Base-by-base conservation (phyloP, 2,797 vertebrate species). In the Microhierax caerulescens region DNA sequence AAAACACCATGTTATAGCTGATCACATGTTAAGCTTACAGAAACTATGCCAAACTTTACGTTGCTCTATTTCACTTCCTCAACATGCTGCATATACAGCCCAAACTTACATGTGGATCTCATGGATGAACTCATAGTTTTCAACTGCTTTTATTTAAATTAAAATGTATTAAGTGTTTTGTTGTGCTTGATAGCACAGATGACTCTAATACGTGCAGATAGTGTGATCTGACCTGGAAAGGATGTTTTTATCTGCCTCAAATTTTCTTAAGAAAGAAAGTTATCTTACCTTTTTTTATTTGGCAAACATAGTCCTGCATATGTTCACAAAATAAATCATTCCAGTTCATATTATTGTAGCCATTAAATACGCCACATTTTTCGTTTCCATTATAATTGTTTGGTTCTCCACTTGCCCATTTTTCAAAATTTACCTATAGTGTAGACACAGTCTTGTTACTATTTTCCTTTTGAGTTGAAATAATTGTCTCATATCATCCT, bases 331-430 rank as follows among this genome's bases (percentile, higher is more conserved):
- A 98, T 24, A 98, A 97, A 90, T 99, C 99, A 23, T 99, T 99
- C 99, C 99, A 99, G 19, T 81, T 87, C 91, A 96, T 97, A 10
- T 94, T 68, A 23, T 95, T 97, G 39, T 97, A 97, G 13, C 95
- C 70, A 32, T 89, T 83, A 72, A 98, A 68, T 86, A 99, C 99
- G 0, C 88, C 98, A 94, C 99, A 99, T 78, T 98, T 98, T 96
- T 99, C 99, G 13, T 96, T 95, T 28, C 99, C 98, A 45, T 99
- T 98, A 86, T 99, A 97, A 97, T 99, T 99, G 97, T 99, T 99
- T 53, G 99, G 99, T 95, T 99, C 99, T 37, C 99, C 99, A 54
- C 48, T 98, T 69, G 83, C 96, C 99, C 99, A 99, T 63, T 98
- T 99, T 93, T 99, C 98, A 98, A 96, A 99, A 47, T 85, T 95